phyloP scores from a whole-genome alignment of 2,797 vertebrate species.

The Florisuga fusca region DNA sequence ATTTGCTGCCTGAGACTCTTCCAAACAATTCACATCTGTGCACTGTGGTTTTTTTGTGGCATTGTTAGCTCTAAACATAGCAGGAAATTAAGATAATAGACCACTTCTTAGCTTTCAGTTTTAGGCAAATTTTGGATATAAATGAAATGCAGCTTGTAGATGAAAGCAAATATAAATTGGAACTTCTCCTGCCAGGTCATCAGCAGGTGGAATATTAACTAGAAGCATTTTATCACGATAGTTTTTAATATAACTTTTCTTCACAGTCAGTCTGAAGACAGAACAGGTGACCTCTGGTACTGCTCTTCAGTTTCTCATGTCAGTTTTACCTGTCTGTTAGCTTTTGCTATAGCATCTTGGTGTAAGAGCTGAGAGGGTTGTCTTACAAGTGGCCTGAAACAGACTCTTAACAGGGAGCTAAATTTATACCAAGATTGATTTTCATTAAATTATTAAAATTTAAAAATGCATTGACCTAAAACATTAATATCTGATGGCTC shows the following conservation, averaged over 20 bases:
- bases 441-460: slow-evolving; percentile 12
- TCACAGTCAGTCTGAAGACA: background rate
- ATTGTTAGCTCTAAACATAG: background rate
- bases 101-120: background rate
- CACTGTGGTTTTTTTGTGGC: background rate
- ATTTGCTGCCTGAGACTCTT: background rate
- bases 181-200: background rate
- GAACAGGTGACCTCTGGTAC: background rate
- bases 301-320: fast-evolving
- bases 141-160: background rate
- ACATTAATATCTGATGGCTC: background rate
- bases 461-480: background rate
- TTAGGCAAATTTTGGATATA: background rate
- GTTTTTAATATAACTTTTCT: background rate
- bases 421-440: background rate
- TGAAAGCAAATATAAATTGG: background rate
- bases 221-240: background rate
- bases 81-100: background rate
- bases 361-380: background rate
- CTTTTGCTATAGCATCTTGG: background rate
- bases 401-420: background rate
- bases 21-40: background rate
- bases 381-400: background rate
- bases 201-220: background rate
- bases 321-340: background rate